Base-by-base conservation (phyloP, 2,888 invertebrate species). In the Polyommatus iphigenia region DNA sequence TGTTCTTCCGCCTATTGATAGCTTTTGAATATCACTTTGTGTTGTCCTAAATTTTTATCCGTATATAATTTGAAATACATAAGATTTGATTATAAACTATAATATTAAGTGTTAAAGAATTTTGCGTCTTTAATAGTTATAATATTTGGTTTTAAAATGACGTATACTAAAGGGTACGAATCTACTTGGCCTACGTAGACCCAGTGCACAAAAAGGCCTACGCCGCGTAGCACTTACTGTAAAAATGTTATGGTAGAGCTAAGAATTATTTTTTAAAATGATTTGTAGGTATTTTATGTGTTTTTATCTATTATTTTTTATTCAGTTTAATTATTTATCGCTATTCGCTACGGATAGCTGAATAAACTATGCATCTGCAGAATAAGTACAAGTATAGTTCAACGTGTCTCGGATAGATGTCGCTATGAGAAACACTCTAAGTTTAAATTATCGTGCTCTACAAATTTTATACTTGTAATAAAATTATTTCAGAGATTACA, bases 1-100 rank as follows among this genome's bases (percentile, higher is more conserved):
- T 29, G 54, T 13, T 29, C 75, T 75, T 75, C 75, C 75, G 75
- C 54, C 50, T 75, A 50, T 32, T 54, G 75, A 46, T 29, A 32
- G 75, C 46, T 18, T 72, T 36, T 77, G 46, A 71, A 77, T 46
- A 50, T 29, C 18, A 50, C 18, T 29, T 77, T 71, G 29, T 18
- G 67, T 62, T 62, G 59, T 59, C 20, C 3, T 62, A 62, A 24
- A 62, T 8, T 62, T 24, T 62, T 62, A 20, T 62, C 20, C 13
- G 3, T 62, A 59, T 62, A 46, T 46, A 46, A 46, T 46, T 46
- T 46, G 46, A 41, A 41, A 41, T 41, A 41, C 46, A 13, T 57
- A 1, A n/a, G 0, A 8, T 62, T 62, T 29, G 3, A 62, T 46
- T 13, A 10, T 46, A 3, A 41, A 41, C 41, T 10, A 41, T 41